Percentiles rank a stretch among this genome's conserved stretches.
phyloP scores from a whole-genome alignment of 2,888 invertebrate species.

The Dicyrtoma fusca region DNA sequence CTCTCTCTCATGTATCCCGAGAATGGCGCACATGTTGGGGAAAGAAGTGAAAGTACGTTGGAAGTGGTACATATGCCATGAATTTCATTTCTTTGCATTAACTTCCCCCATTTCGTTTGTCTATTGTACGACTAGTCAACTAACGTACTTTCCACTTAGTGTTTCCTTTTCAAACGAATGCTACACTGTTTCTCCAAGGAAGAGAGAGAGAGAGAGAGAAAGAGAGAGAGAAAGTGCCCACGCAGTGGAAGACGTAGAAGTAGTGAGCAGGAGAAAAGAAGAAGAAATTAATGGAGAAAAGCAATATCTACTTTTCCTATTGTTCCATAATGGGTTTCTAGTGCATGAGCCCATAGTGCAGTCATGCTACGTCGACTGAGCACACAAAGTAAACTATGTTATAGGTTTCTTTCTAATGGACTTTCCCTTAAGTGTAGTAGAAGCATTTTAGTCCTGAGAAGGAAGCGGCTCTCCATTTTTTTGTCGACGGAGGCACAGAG shows the following conservation, averaged over 20 bases:
- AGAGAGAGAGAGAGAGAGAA: background rate
- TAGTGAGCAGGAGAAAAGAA: conserved; percentile 17
- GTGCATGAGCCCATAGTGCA: conserved; percentile 47
- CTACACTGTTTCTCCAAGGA: background rate
- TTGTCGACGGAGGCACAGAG: background rate
- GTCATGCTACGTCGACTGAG: conserved; percentile 41
- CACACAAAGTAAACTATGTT: conserved; percentile 54
- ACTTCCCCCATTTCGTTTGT: conserved; percentile 34
- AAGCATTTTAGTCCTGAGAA: conserved; percentile 8
- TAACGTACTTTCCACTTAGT: conserved; percentile 38
- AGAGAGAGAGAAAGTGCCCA: background rate
- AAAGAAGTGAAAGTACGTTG: background rate
- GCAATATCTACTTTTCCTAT: conserved; percentile 55
- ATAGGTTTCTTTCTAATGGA: conserved; percentile 56
- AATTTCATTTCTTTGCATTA: conserved; percentile 38
- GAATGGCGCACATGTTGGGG: too few species aligned
- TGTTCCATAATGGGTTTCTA: conserved; percentile 55
- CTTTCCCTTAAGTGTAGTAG: conserved; percentile 55
- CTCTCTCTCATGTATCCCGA: too few species aligned
- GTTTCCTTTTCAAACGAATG: conserved; percentile 30
- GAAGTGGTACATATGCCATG: conserved; percentile 27
- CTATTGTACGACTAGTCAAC: conserved; percentile 30
- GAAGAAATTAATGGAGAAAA: conserved; percentile 55
- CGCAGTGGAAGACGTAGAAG: background rate
- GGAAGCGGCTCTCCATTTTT: conserved; percentile 36